Percentiles rank a stretch among this genome's conserved stretches.
Evolutionary conservation across 2,797 vertebrate species (phyloP).

Genomic region (Anas acuta): DNA sequence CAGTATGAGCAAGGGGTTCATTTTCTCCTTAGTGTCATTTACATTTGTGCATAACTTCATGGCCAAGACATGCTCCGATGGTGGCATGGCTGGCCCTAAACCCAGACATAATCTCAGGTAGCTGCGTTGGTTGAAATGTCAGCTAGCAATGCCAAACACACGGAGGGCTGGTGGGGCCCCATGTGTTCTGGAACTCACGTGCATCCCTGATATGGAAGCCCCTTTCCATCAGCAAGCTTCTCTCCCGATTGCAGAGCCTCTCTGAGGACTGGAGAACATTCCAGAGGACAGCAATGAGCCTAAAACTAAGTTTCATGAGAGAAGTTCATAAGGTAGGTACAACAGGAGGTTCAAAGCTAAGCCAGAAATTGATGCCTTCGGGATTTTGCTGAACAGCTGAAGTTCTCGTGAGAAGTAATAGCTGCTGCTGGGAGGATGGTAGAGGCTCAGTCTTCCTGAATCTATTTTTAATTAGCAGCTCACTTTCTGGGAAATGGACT

Average conservation of each 20-base stretch:
- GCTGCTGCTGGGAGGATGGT: not conserved
- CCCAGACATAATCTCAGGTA: not conserved
- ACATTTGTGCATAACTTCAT: not conserved
- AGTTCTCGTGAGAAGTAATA: not conserved
- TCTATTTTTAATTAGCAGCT: constrained; percentile 16
- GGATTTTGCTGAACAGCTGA: not conserved
- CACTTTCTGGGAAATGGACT: not conserved
- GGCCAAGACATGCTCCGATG: not conserved
- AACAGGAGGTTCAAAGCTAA: not conserved
- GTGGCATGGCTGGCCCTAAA: not conserved
- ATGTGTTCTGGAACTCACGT: fast-evolving
- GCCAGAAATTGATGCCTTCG: not conserved
- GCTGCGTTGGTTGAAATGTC: not conserved
- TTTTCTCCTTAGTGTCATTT: not conserved
- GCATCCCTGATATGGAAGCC: fast-evolving
- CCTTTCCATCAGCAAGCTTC: not conserved
- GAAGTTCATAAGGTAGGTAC: not conserved
- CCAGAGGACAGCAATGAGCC: not conserved
- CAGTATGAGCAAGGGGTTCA: not conserved
- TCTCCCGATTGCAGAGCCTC: not conserved
- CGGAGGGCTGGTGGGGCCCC: not conserved
- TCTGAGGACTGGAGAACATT: not conserved
- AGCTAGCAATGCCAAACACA: fast-evolving
- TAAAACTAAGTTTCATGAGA: not conserved
- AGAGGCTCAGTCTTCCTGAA: not conserved